These are phyloP conservation scores for Eremobia ochroleuca DNA, from an alignment of 2,888 invertebrate species.

Conservation along the genomic window DNA sequence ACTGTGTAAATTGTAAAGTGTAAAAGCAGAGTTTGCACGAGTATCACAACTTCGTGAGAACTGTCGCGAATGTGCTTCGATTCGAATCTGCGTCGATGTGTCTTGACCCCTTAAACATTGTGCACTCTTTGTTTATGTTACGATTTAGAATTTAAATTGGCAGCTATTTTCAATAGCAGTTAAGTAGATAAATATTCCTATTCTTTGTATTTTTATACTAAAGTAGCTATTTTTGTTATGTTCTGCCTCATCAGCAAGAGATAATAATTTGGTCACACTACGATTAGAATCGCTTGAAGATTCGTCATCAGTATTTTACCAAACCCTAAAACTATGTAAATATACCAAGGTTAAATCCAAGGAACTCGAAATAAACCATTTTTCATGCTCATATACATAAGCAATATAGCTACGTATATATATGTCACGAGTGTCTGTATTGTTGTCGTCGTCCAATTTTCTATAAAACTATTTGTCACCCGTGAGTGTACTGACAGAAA, in stretches of 20 bases:
- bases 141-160: slow-evolving; percentile 15
- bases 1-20: slow-evolving; percentile 1
- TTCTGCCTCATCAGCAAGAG: background rate
- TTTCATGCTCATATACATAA: slow-evolving; percentile 19
- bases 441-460: slow-evolving; percentile 71
- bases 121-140: slow-evolving; percentile 7
- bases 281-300: slow-evolving; percentile 28
- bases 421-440: slow-evolving; percentile 43
- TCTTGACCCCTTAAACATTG: slow-evolving; percentile 29
- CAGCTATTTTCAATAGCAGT: slow-evolving; percentile 3
- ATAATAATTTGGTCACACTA: slow-evolving; percentile 16
- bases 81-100: slow-evolving; percentile 25
- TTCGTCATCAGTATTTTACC: background rate
- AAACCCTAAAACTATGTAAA: slow-evolving; percentile 37
- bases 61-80: slow-evolving; percentile 6
- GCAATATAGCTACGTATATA: background rate
- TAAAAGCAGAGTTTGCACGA: background rate
- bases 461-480: slow-evolving; percentile 74
- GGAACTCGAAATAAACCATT: background rate
- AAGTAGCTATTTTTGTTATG: background rate
- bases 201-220: background rate
- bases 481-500: slow-evolving; percentile 66
- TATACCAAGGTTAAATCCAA: slow-evolving; percentile 32
- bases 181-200: background rate
- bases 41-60: slow-evolving; percentile 12